Evolutionary conservation across 2,888 invertebrate species (phyloP).

Genomic region (Esperia sulphurella): DNA sequence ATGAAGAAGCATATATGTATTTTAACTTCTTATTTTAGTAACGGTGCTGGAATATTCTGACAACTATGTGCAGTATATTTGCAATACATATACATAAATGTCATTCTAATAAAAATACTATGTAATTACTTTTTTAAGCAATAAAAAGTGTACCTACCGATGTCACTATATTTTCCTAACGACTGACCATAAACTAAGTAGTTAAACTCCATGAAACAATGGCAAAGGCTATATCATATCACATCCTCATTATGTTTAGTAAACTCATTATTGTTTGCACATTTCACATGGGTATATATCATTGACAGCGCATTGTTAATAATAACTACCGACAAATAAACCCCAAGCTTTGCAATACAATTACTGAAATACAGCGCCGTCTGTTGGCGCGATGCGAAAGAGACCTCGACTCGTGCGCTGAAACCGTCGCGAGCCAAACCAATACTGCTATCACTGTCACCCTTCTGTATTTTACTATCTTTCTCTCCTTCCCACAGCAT

Average conservation of each 20-base stretch:
- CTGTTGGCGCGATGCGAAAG: constrained; percentile 33
- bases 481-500: constrained; percentile 35
- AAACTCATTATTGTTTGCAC: constrained; percentile 16
- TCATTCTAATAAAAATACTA: too few relatives aligned
- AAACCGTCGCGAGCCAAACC: constrained; percentile 67
- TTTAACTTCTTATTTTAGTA: neutral
- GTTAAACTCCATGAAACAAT: constrained; percentile 6
- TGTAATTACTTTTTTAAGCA: too few relatives aligned
- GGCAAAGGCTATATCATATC: constrained; percentile 1
- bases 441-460: constrained; percentile 36
- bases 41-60: too few relatives aligned
- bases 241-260: constrained; percentile 20
- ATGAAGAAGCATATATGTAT: too few relatives aligned
- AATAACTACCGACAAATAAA: constrained; percentile 1
- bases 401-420: constrained; percentile 38
- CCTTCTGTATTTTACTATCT: constrained; percentile 17
- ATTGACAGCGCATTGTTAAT: constrained; percentile 28
- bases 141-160: too few relatives aligned
- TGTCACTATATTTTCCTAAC: neutral
- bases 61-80: too few relatives aligned
- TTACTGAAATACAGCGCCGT: constrained; percentile 49
- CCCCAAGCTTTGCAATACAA: constrained; percentile 4
- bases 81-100: too few relatives aligned
- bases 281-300: constrained; percentile 20
- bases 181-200: neutral